Evolutionary conservation across 2,888 invertebrate species (phyloP).

Genomic region (Agrilus mali): DNA sequence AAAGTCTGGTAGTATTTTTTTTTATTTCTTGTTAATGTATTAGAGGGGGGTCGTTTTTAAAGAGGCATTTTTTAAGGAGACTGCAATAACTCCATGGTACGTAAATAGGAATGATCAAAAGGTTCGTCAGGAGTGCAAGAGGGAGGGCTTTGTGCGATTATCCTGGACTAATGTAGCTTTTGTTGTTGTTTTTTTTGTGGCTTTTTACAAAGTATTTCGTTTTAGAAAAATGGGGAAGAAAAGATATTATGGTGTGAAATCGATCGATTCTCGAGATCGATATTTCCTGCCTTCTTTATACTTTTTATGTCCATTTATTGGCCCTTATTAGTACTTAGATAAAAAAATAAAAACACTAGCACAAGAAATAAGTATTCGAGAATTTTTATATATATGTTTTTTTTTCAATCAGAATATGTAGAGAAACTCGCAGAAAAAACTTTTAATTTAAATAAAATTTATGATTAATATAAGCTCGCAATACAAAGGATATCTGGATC

Average conservation of each 20-base stretch:
- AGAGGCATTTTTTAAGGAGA: conserved; percentile 16
- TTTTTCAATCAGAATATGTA: too few species aligned
- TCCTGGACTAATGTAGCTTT: conserved; percentile 25
- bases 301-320: conserved; percentile 67
- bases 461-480: too few species aligned
- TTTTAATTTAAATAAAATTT: too few species aligned
- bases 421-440: too few species aligned
- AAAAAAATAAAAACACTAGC: neutral
- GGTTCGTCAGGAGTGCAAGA: conserved; percentile 8
- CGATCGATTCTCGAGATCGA: conserved; percentile 60
- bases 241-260: conserved; percentile 69
- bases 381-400: too few species aligned
- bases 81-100: conserved; percentile 23
- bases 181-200: neutral
- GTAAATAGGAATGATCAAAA: conserved; percentile 9
- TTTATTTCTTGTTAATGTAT: too few species aligned
- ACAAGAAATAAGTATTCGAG: too few species aligned
- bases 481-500: too few species aligned
- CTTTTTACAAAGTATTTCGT: conserved; percentile 8
- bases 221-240: conserved; percentile 50
- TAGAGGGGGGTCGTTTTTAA: neutral
- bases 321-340: conserved; percentile 50
- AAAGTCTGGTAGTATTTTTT: conserved; percentile 13
- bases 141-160: conserved; percentile 14
- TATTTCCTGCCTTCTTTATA: conserved; percentile 68